phyloP scores from a whole-genome alignment of 2,888 invertebrate species.

The Mallateleia sp. region DNA sequence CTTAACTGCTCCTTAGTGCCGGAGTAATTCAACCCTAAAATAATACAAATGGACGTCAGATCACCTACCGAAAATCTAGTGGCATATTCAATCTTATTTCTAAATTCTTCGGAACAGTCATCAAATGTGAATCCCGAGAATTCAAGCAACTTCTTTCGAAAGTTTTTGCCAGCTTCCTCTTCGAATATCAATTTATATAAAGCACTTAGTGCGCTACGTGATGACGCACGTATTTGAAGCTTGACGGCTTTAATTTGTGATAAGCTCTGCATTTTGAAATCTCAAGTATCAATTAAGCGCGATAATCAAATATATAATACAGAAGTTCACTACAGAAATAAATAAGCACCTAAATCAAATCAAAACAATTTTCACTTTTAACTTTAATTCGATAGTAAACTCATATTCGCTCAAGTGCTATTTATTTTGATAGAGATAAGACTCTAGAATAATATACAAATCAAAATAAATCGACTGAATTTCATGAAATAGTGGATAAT shows the following conservation, averaged over 20 bases:
- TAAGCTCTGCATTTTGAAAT: background rate
- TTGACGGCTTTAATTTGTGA: background rate
- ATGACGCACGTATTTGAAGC: background rate
- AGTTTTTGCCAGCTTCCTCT: background rate
- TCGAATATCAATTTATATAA: slow-evolving; percentile 43
- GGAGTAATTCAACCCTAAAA: slow-evolving; percentile 18
- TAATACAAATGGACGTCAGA: slow-evolving; percentile 26
- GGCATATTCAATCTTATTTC: slow-evolving; percentile 7
- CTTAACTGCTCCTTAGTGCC: slow-evolving; percentile 23
- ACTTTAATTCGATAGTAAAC: too few relatives aligned
- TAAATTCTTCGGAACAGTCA: slow-evolving; percentile 27
- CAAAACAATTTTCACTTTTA: too few relatives aligned
- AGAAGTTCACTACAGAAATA: too few relatives aligned
- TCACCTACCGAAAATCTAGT: slow-evolving; percentile 4
- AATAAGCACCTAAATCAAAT: too few relatives aligned
- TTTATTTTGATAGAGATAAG: too few relatives aligned
- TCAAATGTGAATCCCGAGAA: slow-evolving; percentile 34
- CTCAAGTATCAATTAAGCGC: too few relatives aligned
- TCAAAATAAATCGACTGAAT: too few relatives aligned
- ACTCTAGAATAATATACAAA: too few relatives aligned
- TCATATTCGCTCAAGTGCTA: too few relatives aligned
- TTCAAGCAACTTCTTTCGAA: background rate
- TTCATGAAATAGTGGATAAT: too few relatives aligned
- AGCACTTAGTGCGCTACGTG: slow-evolving; percentile 6
- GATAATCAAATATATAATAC: too few relatives aligned